Percentiles rank a stretch among this genome's conserved stretches.
phyloP scores from a whole-genome alignment of 2,888 invertebrate species.

The Tipula vernalis region DNA sequence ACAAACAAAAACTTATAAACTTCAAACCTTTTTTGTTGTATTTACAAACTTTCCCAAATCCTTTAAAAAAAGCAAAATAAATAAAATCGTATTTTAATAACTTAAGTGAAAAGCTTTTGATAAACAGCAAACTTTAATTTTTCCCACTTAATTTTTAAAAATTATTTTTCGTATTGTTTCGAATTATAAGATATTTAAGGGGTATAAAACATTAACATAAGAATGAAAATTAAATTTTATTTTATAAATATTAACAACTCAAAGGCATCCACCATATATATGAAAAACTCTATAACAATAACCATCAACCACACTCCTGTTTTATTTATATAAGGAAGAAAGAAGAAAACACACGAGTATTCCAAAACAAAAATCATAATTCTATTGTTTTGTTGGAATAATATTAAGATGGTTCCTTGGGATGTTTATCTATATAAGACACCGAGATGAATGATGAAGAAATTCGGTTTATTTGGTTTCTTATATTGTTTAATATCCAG shows the following conservation, averaged over 20 bases:
- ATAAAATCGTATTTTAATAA: no score
- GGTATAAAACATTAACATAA: neutral
- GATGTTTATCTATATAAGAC: neutral
- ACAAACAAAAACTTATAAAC: neutral
- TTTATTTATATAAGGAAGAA: neutral
- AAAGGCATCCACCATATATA: neutral
- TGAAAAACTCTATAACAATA: neutral
- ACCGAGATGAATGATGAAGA: neutral
- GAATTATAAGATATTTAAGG: neutral
- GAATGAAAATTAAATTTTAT: neutral
- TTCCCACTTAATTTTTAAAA: neutral
- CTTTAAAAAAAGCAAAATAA: neutral
- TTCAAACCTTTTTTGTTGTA: neutral
- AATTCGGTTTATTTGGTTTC: neutral
- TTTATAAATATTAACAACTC: neutral
- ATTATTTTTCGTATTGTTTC: neutral
- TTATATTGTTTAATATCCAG: neutral
- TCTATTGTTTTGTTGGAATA: neutral
- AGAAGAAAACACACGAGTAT: neutral
- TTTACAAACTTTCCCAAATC: neutral
- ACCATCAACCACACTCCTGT: neutral
- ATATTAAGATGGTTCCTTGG: neutral
- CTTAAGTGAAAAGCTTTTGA: neutral
- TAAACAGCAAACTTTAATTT: neutral
- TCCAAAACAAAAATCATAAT: neutral